Evolutionary conservation across 2,797 vertebrate genomes (phyloP).

Genomic region (Sorex maritimensis): DNA sequence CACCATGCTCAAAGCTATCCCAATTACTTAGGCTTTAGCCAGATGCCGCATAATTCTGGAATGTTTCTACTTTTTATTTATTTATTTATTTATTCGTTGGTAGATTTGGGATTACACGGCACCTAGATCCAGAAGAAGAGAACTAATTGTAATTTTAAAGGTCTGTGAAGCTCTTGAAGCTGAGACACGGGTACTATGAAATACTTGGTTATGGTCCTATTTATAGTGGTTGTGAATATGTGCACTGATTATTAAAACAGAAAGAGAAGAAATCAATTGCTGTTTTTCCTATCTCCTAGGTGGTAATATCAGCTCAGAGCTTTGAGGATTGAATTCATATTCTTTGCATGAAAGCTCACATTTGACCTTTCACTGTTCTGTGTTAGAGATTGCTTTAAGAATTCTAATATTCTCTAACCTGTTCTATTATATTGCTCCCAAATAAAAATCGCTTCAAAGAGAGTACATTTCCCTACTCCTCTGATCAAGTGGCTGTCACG

Average conservation of each 20-base stretch:
- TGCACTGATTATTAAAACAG: conserved; percentile 30
- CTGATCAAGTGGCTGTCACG: not conserved
- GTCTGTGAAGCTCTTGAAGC: conserved; percentile 36
- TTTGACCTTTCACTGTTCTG: conserved; percentile 37
- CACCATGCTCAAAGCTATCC: too few relatives aligned
- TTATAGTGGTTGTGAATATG: not conserved
- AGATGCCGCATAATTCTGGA: not conserved
- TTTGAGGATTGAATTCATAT: conserved; percentile 61
- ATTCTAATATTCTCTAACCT: conserved; percentile 60
- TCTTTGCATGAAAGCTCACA: not conserved
- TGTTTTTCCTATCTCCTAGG: conserved; percentile 49
- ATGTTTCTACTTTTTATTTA: not conserved
- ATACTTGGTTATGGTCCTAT: not conserved
- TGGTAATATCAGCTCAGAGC: not conserved
- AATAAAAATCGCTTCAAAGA: conserved; percentile 51
- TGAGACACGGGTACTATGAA: not conserved
- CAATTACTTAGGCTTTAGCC: conserved; percentile 16
- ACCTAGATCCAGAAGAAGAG: not conserved
- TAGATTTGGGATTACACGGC: not conserved
- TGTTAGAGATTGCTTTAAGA: conserved; percentile 57
- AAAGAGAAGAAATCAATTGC: not conserved
- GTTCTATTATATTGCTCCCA: not conserved
- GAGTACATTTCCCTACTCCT: not conserved
- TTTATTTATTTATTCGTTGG: not conserved
- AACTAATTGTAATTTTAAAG: conserved; percentile 66